Percentiles rank a stretch among this genome's conserved stretches.
Conservation (phyloP, 2,113 vertebrate genomes). For the Hassar affinis region DNA sequence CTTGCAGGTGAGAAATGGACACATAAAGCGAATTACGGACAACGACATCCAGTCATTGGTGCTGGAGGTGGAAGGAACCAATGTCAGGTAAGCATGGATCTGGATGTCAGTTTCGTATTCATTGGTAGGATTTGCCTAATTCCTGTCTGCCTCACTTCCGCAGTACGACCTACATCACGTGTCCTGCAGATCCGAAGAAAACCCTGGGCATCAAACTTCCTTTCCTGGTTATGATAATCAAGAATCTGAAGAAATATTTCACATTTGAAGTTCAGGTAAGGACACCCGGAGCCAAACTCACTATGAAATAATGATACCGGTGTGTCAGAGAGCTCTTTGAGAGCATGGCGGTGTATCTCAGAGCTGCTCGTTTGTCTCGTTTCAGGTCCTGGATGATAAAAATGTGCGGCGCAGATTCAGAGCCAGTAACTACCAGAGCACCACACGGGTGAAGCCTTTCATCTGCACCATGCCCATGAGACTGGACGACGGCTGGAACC, state of each 20-base stretch:
- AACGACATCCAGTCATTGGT: conserved; percentile 94
- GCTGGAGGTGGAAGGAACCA: conserved; percentile 90
- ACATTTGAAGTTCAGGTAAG: conserved; percentile 96
- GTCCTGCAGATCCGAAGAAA: conserved; percentile 97
- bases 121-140: not conserved
- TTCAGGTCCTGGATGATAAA: conserved; percentile 94
- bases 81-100: conserved; percentile 81
- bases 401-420: conserved; percentile 91
- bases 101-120: not conserved
- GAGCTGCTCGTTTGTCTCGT: not conserved
- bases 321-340: not conserved
- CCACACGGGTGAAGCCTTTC: conserved; percentile 92
- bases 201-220: conserved; percentile 94
- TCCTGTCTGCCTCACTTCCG: conserved; percentile 1
- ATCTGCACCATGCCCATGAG: conserved; percentile 99
- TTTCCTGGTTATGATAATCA: conserved; percentile 96
- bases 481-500: conserved; percentile 96
- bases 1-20: conserved; percentile 88
- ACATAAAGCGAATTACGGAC: conserved; percentile 92
- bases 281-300: not conserved
- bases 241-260: conserved; percentile 97
- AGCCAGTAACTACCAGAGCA: conserved; percentile 96
- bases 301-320: not conserved
- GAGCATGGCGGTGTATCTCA: not conserved
- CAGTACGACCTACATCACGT: conserved; percentile 96